A percentile compares a stretch with the other conserved stretches of the same genome.
These are phyloP conservation scores for Plutomurus gul DNA, from an alignment of 1,140 invertebrate species.

Conservation along the genomic window DNA sequence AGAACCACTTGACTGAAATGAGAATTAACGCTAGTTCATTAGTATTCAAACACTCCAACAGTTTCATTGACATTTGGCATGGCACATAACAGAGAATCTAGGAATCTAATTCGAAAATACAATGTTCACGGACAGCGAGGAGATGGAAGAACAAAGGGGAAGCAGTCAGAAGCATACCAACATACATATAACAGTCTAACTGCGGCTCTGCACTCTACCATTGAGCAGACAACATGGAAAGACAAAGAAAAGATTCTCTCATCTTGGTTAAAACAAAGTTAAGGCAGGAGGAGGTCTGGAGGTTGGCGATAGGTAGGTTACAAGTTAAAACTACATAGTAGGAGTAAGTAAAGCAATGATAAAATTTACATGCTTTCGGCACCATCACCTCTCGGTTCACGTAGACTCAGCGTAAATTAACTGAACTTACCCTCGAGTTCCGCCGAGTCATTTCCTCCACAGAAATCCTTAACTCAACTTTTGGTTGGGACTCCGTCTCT, in stretches of 20 bases:
- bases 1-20: conserved; percentile 47
- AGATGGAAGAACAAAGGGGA: background rate
- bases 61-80: conserved; percentile 32
- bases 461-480: conserved; percentile 66
- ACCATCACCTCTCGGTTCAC: background rate
- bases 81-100: background rate
- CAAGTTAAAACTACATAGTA: background rate
- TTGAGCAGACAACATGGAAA: no score
- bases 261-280: background rate
- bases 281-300: background rate
- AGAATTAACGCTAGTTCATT: conserved; percentile 50
- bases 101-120: background rate
- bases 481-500: conserved; percentile 79
- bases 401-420: background rate
- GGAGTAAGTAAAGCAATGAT: background rate
- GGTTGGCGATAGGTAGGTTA: background rate
- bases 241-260: no score
- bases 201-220: no score
- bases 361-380: conserved; percentile 12
- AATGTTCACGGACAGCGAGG: conserved; percentile 22
- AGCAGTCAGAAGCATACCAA: background rate
- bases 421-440: conserved; percentile 44
- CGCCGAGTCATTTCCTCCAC: conserved; percentile 59
- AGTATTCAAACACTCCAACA: conserved; percentile 46
- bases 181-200: no score